phyloP scores from a whole-genome alignment of 2,797 vertebrate species.

The Poeciliopsis infans region DNA sequence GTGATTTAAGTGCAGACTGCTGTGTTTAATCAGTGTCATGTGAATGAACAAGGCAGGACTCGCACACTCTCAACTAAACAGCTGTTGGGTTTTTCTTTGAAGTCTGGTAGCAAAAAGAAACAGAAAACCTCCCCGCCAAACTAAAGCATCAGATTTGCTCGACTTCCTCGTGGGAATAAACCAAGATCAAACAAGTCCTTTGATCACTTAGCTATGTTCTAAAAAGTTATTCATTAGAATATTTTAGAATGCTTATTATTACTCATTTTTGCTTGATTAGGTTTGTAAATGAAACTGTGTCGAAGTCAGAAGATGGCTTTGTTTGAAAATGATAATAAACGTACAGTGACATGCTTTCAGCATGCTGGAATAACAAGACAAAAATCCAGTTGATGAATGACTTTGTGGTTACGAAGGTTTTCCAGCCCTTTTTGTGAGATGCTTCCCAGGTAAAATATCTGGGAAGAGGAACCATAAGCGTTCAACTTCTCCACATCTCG shows the following conservation, averaged over 20 bases:
- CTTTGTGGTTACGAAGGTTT: constrained; percentile 9
- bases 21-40: constrained; percentile 8
- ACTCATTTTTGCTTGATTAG: neutral
- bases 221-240: neutral
- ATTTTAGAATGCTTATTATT: constrained; percentile 3
- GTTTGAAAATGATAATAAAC: constrained; percentile 10
- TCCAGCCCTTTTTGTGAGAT: constrained; percentile 10
- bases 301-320: constrained; percentile 4
- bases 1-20: constrained; percentile 13
- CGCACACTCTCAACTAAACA: neutral
- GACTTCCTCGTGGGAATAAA: constrained; percentile 5
- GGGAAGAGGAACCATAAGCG: neutral
- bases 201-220: neutral
- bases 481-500: neutral
- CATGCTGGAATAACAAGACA: neutral
- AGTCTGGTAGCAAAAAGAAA: constrained; percentile 6
- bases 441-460: neutral
- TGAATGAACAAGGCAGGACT: constrained; percentile 6
- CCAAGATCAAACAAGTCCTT: neutral
- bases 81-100: neutral
- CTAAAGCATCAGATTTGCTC: constrained; percentile 4
- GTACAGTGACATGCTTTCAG: neutral
- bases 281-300: neutral
- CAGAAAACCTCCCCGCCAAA: neutral
- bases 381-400: constrained; percentile 16